phyloP scores from a whole-genome alignment of 2,797 vertebrate genomes.

The Epinephelus coioides region DNA sequence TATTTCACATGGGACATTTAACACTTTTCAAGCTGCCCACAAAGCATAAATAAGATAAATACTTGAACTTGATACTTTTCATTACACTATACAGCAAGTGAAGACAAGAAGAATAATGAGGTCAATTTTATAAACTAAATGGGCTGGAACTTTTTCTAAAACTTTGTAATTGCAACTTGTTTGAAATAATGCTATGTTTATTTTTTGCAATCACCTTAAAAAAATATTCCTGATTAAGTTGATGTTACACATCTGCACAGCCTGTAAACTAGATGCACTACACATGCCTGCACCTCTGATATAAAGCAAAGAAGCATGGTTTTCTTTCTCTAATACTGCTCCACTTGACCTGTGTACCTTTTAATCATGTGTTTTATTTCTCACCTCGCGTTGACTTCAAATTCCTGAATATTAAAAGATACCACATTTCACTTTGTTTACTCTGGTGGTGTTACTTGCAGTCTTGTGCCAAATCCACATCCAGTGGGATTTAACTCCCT shows the following conservation, averaged over 20 bases:
- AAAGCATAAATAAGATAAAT: neutral
- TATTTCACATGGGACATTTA: constrained; percentile 6
- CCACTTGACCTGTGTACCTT: neutral
- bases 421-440: neutral
- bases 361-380: neutral
- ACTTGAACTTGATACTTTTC: neutral
- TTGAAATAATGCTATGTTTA: neutral
- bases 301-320: neutral
- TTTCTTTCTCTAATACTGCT: neutral
- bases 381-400: neutral
- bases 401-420: neutral
- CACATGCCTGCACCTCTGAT: neutral
- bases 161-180: neutral
- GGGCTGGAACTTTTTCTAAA: neutral
- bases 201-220: constrained; percentile 1
- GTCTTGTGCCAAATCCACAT: neutral
- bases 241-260: constrained; percentile 24
- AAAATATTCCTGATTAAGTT: constrained; percentile 9
- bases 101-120: neutral
- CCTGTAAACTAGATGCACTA: constrained; percentile 10
- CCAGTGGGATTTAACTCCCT: constrained; percentile 18
- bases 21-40: neutral
- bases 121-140: neutral
- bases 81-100: neutral
- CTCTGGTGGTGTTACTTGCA: neutral